Evolutionary conservation across 2,888 invertebrate genomes (phyloP), one percentile per base, ranked within the genome.

Genomic region (Charanyca ferruginea): DNA sequence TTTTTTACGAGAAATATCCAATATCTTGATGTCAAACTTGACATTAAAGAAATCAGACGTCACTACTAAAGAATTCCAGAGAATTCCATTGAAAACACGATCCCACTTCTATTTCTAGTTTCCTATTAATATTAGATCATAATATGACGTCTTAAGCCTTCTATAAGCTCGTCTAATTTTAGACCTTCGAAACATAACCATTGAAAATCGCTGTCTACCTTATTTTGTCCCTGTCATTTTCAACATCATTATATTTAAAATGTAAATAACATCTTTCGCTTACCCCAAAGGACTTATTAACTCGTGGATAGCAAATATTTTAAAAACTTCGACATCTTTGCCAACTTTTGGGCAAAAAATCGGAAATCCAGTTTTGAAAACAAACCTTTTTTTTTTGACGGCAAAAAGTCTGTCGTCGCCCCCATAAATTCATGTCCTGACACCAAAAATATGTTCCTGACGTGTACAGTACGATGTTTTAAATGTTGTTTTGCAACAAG

Each of bases 331-430:
- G 51, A 63, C 51, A 20, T 63, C 52, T 54, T 73, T 55, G 69
- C 61, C 32, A 68, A 65, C 32, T 59, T 67, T 53, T 44, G 3
- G n/a, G 58, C 63, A 74, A 84, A 79, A 82, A 81, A 73, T 62
- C 70, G 85, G 77, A 84, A 71, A 85, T 80, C 73, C 73, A 79
- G 71, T 81, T 83, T 79, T 69, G 62, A 66, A 67, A 66, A 68
- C 58, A 71, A 72, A 79, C 72, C 77, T 71, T 77, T 65, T 79
- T n/a, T 79, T 80, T 77, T 76, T 73, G 63, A 61, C 64, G 52
- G 77, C 80, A 86, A 83, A 87, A 84, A 83, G 53, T 84, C 71
- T 77, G 79, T 81, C 81, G 81, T 67, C 80, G 58, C 41, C 41
- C 64, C 66, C 76, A 82, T 85, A 87, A 86, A 84, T 84, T 80